A percentile compares a stretch with the other conserved stretches of the same genome.
Evolutionary conservation across 2,113 vertebrate species (phyloP).

Genomic region (Larimichthys polyactis): DNA sequence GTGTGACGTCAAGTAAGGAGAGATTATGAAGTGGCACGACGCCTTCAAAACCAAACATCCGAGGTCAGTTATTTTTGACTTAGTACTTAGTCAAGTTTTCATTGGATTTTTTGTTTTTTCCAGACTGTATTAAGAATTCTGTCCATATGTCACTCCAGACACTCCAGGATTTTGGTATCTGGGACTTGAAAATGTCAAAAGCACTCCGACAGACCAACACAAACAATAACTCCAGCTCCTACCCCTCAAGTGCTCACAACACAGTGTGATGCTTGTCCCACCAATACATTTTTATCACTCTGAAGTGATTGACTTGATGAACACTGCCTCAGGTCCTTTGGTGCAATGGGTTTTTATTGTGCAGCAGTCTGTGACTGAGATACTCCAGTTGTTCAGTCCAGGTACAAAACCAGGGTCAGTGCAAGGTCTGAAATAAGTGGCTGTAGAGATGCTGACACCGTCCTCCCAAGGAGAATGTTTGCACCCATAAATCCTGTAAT

Average conservation of each 20-base stretch:
- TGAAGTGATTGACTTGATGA: conserved; percentile 55
- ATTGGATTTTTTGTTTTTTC: neutral
- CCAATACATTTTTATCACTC: conserved; percentile 30
- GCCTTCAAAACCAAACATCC: neutral
- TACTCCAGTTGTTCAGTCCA: conserved; percentile 16
- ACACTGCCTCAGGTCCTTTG: conserved; percentile 46
- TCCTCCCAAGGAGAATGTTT: neutral
- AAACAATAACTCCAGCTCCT: conserved; percentile 34
- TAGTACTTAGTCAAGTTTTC: neutral
- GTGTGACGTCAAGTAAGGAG: neutral
- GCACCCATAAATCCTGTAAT: neutral
- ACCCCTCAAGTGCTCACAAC: conserved; percentile 5
- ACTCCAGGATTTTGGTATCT: conserved; percentile 1
- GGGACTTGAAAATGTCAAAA: conserved; percentile 49
- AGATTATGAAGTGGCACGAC: neutral
- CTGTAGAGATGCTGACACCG: neutral
- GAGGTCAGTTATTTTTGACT: neutral
- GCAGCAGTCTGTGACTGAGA: neutral
- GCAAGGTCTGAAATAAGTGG: conserved; percentile 2
- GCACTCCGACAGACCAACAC: conserved; percentile 4
- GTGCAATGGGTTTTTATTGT: conserved; percentile 47
- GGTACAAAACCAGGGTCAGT: conserved; percentile 23
- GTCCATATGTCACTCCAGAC: conserved; percentile 14
- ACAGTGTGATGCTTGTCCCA: conserved; percentile 15
- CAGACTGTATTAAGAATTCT: neutral